Base-by-base conservation (phyloP, 2,888 invertebrate species). In the Caenorhabditis imperialis region DNA sequence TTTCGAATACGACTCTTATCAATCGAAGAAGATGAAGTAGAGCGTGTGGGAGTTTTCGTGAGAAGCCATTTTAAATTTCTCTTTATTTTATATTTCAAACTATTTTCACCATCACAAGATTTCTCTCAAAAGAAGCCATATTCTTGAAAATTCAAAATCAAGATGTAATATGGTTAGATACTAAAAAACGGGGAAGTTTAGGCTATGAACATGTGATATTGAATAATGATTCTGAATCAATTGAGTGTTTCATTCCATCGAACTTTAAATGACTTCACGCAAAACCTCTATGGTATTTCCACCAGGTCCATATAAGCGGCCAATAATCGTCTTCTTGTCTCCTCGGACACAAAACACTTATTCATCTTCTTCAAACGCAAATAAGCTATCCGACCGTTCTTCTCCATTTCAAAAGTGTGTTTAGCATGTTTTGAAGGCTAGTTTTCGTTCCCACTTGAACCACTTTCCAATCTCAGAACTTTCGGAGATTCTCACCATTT, bases 401-500 rank as follows among this genome's bases (percentile, higher is more conserved):
- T 38, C 54, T 45, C 54, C 65, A 44, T 12, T 47, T 33, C 7
- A 6, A 10, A 48, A 47, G 65, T 65, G 55, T 65, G 16, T 57
- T 57, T 44, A 44, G 44, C 18, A 44, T 23, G 44, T 18, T 44
- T 40, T 22, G 44, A 35, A 20, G 37, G 63, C 63, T 63, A 54
- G 63, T 63, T 63, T 54, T 33, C 30, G n/a, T 18, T 16, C 1
- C 55, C 67, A 67, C 67, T 67, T 67, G 67, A 67, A 67, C 67
- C 67, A 67, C 51, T 62, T 58, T 58, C 38, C 51, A 27, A 65
- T 55, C 65, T 30, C 30, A 40, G 27, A 54, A n/a, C n/a, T n/a
- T 30, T 30, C 30, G 30, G 7, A 8, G 10, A 33, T 2, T 22
- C 22, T n/a, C 16, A 10, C 2, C 27, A 40, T 18, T 20, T 16